phyloP scores from a whole-genome alignment of 2,888 invertebrate species.

The Teleiodes luculella region DNA sequence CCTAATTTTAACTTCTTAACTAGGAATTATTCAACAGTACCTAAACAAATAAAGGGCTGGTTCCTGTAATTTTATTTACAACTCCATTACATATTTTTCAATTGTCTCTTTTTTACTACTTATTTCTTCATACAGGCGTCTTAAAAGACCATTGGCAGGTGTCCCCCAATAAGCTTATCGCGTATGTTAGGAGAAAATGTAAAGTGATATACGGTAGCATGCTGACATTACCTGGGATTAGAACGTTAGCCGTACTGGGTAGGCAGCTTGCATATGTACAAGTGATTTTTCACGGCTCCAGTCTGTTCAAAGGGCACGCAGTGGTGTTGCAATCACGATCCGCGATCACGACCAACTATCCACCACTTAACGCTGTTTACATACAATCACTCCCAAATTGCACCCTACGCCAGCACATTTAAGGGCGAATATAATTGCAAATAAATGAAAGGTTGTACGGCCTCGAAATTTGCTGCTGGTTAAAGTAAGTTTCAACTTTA shows the following conservation, averaged over 20 bases:
- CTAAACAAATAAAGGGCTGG: too few relatives aligned
- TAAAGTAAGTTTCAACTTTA: neutral
- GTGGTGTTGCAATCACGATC: constrained; percentile 77
- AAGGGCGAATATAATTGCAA: constrained; percentile 24
- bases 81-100: too few relatives aligned
- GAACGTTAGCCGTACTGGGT: constrained; percentile 47
- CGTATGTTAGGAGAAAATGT: too few relatives aligned
- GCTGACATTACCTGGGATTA: constrained; percentile 58
- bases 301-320: constrained; percentile 77
- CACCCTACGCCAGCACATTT: constrained; percentile 31
- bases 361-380: constrained; percentile 41
- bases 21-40: too few relatives aligned
- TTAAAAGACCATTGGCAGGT: too few relatives aligned
- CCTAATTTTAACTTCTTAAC: too few relatives aligned
- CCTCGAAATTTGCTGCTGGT: neutral
- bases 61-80: too few relatives aligned
- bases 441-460: neutral
- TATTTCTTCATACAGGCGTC: too few relatives aligned
- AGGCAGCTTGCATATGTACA: constrained; percentile 72
- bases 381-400: constrained; percentile 33
- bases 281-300: constrained; percentile 77
- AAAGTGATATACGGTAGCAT: constrained; percentile 24
- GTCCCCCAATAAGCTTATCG: too few relatives aligned
- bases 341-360: constrained; percentile 72
- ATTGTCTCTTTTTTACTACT: too few relatives aligned